Evolutionary conservation across 2,888 invertebrate genomes (phyloP), one percentile per base, ranked within the genome.

Genomic region (Branchellion lobata): DNA sequence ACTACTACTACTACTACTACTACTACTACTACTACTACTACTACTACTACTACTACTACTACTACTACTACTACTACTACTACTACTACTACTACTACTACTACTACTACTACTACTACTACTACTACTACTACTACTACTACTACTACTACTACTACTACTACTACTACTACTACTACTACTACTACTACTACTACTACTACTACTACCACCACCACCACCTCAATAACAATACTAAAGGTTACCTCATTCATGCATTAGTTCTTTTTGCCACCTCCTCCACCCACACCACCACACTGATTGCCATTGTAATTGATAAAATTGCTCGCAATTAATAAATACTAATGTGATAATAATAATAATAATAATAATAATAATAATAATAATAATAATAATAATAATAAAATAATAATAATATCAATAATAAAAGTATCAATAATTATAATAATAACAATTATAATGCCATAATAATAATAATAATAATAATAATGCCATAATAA

Each of bases 101-200:
- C 76, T 76, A 76, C 76, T 76, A 76, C 57, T 76, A 76, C 76
- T 76, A 76, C 57, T 76, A 76, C 76, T 76, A 76, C 76, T 76
- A 76, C 76, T 76, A 76, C 76, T 76, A 76, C 76, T 76, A 76
- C 76, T 76, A 76, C 76, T 76, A 76, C 76, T 76, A 76, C 76
- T 76, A 76, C 76, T 76, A 76, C 76, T 76, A 76, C 76, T 76
- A 76, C 76, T 76, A 76, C 76, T 76, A 57, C 76, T 76, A 76
- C 76, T 76, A 76, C 76, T 76, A 76, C 76, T 57, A 76, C 76
- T 57, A 76, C 76, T 57, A 57, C 76, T 57, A 76, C 76, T 57
- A 76, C 76, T 57, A 76, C 76, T 57, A 76, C 76, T 57, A 76
- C 76, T 57, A 76, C 76, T 57, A 76, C 76, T 57, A 76, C 76